phyloP scores from a whole-genome alignment of 2,113 vertebrate species.

The Sylvietta virens region DNA sequence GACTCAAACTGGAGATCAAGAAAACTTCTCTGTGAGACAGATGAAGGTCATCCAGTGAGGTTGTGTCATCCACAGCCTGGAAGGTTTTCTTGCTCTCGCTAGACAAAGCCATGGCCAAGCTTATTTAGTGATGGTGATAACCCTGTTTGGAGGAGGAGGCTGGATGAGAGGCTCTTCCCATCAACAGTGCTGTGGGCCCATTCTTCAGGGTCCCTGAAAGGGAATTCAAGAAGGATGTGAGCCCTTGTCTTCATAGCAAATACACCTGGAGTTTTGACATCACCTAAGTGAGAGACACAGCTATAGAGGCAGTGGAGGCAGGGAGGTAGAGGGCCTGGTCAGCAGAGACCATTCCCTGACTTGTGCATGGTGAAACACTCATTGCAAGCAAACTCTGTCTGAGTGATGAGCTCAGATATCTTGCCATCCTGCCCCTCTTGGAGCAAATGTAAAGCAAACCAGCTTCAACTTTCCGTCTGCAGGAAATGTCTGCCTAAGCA shows the following conservation, averaged over 20 bases:
- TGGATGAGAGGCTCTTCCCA: background rate
- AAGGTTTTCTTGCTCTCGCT: background rate
- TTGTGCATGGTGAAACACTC: accelerated
- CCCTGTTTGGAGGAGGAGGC: background rate
- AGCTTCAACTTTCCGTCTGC: background rate
- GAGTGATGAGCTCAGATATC: background rate
- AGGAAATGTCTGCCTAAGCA: background rate
- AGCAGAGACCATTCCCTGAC: background rate
- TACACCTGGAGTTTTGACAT: background rate
- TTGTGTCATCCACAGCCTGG: background rate
- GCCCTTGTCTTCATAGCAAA: background rate
- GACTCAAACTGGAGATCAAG: background rate
- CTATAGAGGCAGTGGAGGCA: background rate
- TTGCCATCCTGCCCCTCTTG: background rate
- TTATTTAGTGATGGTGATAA: background rate
- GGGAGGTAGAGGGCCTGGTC: background rate
- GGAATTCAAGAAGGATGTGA: background rate
- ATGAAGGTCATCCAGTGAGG: background rate
- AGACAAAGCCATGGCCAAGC: background rate
- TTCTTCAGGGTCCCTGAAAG: background rate
- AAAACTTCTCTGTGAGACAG: background rate
- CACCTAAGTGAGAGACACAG: background rate
- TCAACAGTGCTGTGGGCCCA: background rate
- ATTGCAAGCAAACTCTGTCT: background rate
- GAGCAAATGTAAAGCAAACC: background rate